Evolutionary conservation across 92 coral and sea anemone species (phyloP).

Genomic region (Parazoanthus darwini): DNA sequence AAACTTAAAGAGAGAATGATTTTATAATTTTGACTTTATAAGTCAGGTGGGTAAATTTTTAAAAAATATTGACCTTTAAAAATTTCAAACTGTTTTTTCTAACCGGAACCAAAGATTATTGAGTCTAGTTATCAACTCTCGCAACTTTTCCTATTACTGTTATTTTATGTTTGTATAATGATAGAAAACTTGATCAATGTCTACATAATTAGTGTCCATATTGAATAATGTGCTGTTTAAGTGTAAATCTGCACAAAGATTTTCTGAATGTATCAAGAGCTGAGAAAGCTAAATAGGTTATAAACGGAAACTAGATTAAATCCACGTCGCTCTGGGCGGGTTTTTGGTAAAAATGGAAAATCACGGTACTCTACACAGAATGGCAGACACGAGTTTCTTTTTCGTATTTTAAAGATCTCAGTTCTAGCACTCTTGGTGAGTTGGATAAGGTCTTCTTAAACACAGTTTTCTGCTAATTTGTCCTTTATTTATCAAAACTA

Average conservation of each 20-base stretch:
- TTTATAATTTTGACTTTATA: slow-evolving; percentile 75
- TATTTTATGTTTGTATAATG: neutral
- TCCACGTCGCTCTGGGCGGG: neutral
- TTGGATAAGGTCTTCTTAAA: neutral
- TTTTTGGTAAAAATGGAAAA: neutral
- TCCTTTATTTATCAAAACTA: slow-evolving; percentile 49
- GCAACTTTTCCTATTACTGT: neutral
- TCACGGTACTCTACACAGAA: neutral
- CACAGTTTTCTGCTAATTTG: neutral
- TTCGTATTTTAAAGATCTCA: neutral
- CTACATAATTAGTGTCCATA: no score
- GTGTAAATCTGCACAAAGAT: neutral
- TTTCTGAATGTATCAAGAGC: neutral
- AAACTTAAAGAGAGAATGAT: neutral
- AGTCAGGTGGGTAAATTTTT: slow-evolving; percentile 81
- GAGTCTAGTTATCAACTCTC: neutral
- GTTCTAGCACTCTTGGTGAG: neutral
- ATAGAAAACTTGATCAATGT: neutral
- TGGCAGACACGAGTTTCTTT: neutral
- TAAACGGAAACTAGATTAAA: neutral
- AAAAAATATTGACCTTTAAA: slow-evolving; percentile 24
- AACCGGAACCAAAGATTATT: neutral
- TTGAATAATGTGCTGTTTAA: neutral
- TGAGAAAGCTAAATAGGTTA: neutral
- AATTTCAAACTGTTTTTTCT: slow-evolving; percentile 23